These are phyloP conservation scores for Idaea aversata DNA, from an alignment of 2,888 invertebrate species.

Conservation along the genomic window DNA sequence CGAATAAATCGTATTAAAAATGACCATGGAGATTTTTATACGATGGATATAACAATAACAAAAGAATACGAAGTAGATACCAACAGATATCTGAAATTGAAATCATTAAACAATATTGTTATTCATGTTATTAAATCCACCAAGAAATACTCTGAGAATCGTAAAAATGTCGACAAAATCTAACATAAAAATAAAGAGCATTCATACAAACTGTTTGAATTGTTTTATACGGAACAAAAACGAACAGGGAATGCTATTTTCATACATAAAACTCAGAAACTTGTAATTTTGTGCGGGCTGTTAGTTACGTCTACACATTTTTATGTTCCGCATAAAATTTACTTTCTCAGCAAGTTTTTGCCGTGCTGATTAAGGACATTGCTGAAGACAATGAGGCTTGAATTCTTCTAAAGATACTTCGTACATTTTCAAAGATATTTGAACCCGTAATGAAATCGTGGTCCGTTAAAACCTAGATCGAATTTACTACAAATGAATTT, in stretches of 20 bases:
- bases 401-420: slow-evolving; percentile 12
- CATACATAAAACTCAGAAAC: slow-evolving; percentile 3
- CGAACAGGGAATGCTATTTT: neutral
- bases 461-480: slow-evolving; percentile 19
- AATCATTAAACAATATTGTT: slow-evolving; percentile 3
- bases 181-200: slow-evolving; percentile 1
- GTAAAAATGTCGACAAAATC: neutral
- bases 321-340: slow-evolving; percentile 6
- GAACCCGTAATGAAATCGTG: slow-evolving; percentile 9
- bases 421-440: slow-evolving; percentile 10
- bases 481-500: slow-evolving; percentile 32
- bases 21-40: neutral
- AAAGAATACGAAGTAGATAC: neutral
- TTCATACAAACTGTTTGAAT: neutral
- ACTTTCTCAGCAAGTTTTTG: slow-evolving; percentile 13
- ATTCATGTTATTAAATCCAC: slow-evolving; percentile 2
- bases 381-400: slow-evolving; percentile 11
- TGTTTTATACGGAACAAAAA: slow-evolving; percentile 1
- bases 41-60: neutral
- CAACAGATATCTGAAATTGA: neutral
- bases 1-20: no score
- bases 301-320: slow-evolving; percentile 9
- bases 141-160: neutral
- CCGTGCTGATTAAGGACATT: slow-evolving; percentile 15
- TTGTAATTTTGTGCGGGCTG: slow-evolving; percentile 3